phyloP scores from a whole-genome alignment of 2,113 vertebrate species.

The Chaetops frenatus region DNA sequence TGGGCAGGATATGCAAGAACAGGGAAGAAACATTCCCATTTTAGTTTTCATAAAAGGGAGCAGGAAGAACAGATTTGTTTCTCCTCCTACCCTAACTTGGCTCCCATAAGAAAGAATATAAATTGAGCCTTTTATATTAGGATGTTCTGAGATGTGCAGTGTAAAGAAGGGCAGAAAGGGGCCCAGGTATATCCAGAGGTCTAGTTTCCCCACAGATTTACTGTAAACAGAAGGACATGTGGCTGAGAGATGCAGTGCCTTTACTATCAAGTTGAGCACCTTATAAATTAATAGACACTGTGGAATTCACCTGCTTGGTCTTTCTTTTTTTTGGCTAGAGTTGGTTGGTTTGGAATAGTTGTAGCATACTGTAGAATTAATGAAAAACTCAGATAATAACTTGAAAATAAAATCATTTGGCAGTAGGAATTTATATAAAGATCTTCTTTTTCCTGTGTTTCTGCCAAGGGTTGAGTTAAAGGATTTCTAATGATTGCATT shows the following conservation, averaged over 20 bases:
- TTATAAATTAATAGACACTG: neutral
- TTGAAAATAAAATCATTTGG: neutral
- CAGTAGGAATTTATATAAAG: neutral
- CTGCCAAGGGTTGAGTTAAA: neutral
- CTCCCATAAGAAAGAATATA: neutral
- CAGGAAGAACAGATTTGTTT: neutral
- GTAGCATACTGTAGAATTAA: neutral
- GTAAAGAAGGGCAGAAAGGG: neutral
- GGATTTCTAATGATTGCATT: neutral
- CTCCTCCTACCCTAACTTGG: neutral
- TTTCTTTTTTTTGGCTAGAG: neutral
- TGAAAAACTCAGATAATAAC: neutral
- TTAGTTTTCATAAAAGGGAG: neutral
- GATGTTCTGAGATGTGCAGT: neutral
- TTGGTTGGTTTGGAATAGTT: neutral
- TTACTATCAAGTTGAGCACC: neutral
- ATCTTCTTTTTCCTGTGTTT: neutral
- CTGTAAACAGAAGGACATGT: neutral
- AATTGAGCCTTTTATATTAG: neutral
- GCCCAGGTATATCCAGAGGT: neutral
- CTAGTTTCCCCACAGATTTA: neutral
- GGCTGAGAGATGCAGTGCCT: neutral
- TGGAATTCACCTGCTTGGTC: neutral
- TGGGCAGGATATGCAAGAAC: neutral
- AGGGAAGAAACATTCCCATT: neutral